Evolutionary conservation across 2,113 vertebrate species (phyloP), one percentile per base, ranked within the genome.

Genomic region (Notiomystis cincta): DNA sequence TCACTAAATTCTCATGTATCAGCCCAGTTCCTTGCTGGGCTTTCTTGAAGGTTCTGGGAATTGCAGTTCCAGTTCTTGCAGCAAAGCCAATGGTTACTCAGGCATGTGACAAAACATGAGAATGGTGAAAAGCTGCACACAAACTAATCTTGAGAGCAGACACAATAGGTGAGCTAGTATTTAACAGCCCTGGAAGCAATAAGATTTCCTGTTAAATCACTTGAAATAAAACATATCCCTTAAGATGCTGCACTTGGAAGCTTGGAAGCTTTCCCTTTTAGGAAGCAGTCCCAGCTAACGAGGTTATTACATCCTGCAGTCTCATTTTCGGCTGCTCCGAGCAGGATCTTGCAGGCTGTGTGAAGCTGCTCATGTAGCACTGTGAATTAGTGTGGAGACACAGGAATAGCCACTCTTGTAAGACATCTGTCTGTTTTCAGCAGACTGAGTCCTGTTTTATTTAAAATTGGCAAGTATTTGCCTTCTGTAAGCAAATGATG

Each of bases 371-470:
- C 3, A 0, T 80, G 1, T 42, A 93, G 66, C 47, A 15, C 78
- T 22, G 2, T 20, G 81, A 61, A 72, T 90, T 93, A 54, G 35
- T 24, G 76, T 90, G 87, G 75, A 93, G 90, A 30, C 87, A 50
- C 78, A 66, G 84, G 61, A 95, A 76, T 91, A 86, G 87, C 85
- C 51, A 14, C 75, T 75, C 82, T 73, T 54, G 33, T 35, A 77
- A 77, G 90, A 81, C 90, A 95, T 90, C 82, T 96, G 78, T 95
- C 87, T 95, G 76, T 93, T 97, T 96, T 82, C 82, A 82, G 54
- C 58, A 91, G 65, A 42, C 65, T 67, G 61, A 82, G 87, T 61
- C 61, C 73, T 95, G 81, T 71, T 96, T 91, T 82, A 73, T 96
- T 89, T 92, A 69, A 91, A 96, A 77, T 72, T 82, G 81, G 84